These are phyloP conservation scores for Distichodus sexfasciatus DNA, from an alignment of 2,797 vertebrate genomes.

Conservation along the genomic window DNA sequence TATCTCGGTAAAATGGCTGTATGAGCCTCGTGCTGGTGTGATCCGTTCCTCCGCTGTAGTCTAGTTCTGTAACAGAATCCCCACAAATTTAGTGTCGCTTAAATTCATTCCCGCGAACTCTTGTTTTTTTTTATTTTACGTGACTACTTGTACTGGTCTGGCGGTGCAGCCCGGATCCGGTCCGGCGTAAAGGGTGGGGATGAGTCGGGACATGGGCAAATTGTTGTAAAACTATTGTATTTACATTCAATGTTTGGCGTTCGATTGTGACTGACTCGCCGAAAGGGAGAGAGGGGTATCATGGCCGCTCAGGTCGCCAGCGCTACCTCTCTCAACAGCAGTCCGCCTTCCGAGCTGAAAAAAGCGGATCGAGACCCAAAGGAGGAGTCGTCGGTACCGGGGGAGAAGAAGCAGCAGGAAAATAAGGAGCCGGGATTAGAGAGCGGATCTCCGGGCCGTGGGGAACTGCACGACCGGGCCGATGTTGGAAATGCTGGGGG, in stretches of 20 bases:
- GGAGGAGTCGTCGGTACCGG: conserved; percentile 83
- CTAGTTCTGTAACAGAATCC: conserved; percentile 83
- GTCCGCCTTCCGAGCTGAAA: conserved; percentile 93
- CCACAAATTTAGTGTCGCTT: conserved; percentile 79
- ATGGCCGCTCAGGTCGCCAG: conserved; percentile 99
- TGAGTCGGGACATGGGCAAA: conserved; percentile 79
- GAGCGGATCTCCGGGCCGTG: conserved; percentile 77
- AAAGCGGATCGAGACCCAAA: conserved; percentile 91
- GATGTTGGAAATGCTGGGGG: conserved; percentile 87
- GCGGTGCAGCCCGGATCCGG: conserved; percentile 76
- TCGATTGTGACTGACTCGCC: conserved; percentile 83
- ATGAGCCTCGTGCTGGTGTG: conserved; percentile 98
- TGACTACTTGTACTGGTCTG: conserved; percentile 57
- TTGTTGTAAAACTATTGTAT: conserved; percentile 79
- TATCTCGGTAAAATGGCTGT: conserved; percentile 91
- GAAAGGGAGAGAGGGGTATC: conserved; percentile 79
- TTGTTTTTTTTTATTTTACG: too few relatives aligned
- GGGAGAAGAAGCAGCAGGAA: conserved; percentile 85
- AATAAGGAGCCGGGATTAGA: conserved; percentile 79
- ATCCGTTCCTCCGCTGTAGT: conserved; percentile 82
- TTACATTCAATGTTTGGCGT: conserved; percentile 81
- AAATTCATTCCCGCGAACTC: conserved; percentile 76
- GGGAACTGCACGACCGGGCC: conserved; percentile 89
- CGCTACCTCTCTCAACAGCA: conserved; percentile 90
- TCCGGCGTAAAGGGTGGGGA: conserved; percentile 77